Conservation (phyloP, 1,140 invertebrate genomes). For the Drosophila gunungcola region DNA sequence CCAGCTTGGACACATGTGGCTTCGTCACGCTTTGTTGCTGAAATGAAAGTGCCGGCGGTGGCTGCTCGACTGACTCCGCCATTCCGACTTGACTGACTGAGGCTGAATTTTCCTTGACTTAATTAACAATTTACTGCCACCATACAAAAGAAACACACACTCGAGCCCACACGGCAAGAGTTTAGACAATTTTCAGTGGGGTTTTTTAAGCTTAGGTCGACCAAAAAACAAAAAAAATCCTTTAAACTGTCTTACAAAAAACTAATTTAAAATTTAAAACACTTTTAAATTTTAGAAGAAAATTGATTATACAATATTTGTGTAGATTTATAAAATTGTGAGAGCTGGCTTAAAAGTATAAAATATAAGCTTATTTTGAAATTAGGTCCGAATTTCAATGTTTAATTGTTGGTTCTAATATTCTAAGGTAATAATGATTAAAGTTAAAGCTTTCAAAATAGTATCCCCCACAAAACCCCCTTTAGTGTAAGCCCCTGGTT, state of each 20-base stretch:
- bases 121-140: conserved; percentile 70
- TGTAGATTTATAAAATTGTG: too few relatives aligned
- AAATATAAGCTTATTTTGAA: too few relatives aligned
- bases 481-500: conserved; percentile 11
- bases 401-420: too few relatives aligned
- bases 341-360: too few relatives aligned
- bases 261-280: too few relatives aligned
- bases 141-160: conserved; percentile 27
- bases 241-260: too few relatives aligned
- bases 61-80: conserved; percentile 21
- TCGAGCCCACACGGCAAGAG: not conserved
- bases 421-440: too few relatives aligned
- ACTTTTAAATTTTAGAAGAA: too few relatives aligned
- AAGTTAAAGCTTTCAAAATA: too few relatives aligned
- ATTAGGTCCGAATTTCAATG: too few relatives aligned
- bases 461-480: not conserved
- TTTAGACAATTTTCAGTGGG: not conserved
- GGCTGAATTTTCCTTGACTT: conserved; percentile 60
- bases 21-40: conserved; percentile 70
- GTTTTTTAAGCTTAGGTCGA: not conserved
- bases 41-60: conserved; percentile 67
- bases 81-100: conserved; percentile 32
- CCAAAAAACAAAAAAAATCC: not conserved
- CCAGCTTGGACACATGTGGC: conserved; percentile 53
- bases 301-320: too few relatives aligned